Conservation (phyloP, 2,797 vertebrate species). For the Netta rufina region DNA sequence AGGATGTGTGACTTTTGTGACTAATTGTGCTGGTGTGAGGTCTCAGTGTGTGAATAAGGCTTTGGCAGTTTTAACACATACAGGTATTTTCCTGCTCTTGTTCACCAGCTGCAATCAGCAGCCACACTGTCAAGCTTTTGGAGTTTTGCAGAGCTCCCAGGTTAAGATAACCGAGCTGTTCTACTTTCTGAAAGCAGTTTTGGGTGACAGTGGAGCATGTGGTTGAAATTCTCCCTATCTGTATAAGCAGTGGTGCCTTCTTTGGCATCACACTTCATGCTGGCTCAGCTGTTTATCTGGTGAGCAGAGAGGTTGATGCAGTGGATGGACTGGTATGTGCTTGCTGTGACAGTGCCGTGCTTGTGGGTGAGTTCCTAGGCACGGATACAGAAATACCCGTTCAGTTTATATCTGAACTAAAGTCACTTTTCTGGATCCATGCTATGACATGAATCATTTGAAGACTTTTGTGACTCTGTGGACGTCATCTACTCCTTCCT, state of each 20-base stretch:
- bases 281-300: background rate
- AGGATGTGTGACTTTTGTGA: background rate
- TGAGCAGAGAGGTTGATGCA: background rate
- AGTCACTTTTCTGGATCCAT: background rate
- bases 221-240: rapidly evolving
- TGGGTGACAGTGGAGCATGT: background rate
- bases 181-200: background rate
- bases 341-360: rapidly evolving
- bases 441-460: constrained; percentile 5
- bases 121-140: background rate
- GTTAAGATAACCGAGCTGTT: background rate
- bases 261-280: rapidly evolving
- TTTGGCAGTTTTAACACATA: background rate
- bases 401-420: background rate
- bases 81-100: background rate
- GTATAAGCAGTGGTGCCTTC: rapidly evolving
- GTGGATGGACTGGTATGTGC: background rate
- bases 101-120: background rate
- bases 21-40: background rate
- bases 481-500: constrained; percentile 17
- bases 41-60: background rate
- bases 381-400: rapidly evolving
- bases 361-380: background rate
- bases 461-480: background rate
- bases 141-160: background rate